Evolutionary conservation across 2,888 invertebrate species (phyloP).

Genomic region (Coelogynopora nodosa): DNA sequence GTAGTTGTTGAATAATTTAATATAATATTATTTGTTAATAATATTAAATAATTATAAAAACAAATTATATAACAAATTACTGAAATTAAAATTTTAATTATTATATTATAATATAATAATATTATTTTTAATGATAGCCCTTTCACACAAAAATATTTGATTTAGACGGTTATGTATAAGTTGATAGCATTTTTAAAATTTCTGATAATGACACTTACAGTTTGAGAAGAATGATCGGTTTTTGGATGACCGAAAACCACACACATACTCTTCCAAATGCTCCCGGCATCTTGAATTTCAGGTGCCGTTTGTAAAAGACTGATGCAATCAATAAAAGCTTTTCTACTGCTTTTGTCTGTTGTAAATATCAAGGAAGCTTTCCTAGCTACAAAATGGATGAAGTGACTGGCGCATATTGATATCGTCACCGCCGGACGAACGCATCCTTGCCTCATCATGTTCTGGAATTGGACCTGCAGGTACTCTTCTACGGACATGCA

Average conservation of each 20-base stretch:
- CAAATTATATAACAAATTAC: too few relatives aligned
- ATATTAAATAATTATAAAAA: too few relatives aligned
- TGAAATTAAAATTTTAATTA: too few relatives aligned
- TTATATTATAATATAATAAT: too few relatives aligned
- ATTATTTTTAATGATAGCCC: too few relatives aligned
- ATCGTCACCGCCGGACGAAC: not conserved
- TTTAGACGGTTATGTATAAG: not conserved
- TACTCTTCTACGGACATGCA: not conserved
- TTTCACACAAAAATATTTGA: not conserved
- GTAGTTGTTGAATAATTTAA: too few relatives aligned
- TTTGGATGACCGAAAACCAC: not conserved
- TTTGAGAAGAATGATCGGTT: not conserved
- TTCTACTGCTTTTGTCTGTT: not conserved
- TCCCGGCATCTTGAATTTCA: not conserved
- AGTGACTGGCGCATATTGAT: not conserved
- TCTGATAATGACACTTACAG: not conserved
- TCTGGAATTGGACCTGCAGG: not conserved
- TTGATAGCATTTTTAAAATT: not conserved
- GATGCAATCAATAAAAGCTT: not conserved
- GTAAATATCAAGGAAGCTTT: not conserved
- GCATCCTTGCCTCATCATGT: not conserved
- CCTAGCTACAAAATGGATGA: not conserved
- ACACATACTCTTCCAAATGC: not conserved
- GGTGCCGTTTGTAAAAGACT: not conserved
- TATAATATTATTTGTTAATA: too few relatives aligned